These are phyloP conservation scores for Corythoichthys haematopterus DNA, from an alignment of 2,113 vertebrate genomes.

Conservation along the genomic window DNA sequence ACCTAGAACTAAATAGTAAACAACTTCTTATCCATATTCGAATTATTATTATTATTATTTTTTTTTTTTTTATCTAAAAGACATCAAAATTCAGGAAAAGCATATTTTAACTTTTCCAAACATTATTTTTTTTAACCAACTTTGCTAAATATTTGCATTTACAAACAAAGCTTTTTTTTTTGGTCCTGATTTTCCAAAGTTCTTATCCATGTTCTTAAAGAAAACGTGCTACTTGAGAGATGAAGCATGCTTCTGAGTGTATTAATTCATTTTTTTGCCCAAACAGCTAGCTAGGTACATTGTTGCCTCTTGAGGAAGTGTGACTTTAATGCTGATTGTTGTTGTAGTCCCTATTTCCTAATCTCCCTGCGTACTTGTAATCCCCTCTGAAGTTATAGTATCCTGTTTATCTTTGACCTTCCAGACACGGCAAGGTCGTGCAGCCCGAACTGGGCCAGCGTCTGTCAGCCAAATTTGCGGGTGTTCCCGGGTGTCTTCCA, in stretches of 20 bases:
- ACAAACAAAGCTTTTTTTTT: no score
- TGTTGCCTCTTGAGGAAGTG: constrained; percentile 35
- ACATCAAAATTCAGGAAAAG: no score
- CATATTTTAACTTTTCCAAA: no score
- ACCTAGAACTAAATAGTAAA: no score
- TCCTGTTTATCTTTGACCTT: constrained; percentile 50
- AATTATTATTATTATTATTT: no score
- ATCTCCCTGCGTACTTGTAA: constrained; percentile 64
- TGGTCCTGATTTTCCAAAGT: no score
- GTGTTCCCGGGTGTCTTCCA: constrained; percentile 58
- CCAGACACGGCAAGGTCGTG: constrained; percentile 44
- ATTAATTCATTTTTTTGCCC: not conserved
- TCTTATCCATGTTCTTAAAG: no score
- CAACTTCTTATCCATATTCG: no score
- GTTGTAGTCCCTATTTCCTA: constrained; percentile 48
- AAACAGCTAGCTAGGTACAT: not conserved
- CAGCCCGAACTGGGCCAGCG: constrained; percentile 39
- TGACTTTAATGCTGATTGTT: constrained; percentile 53
- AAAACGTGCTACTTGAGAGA: not conserved
- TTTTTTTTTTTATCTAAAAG: no score
- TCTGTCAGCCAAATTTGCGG: constrained; percentile 50
- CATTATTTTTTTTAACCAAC: no score
- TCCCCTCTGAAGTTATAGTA: constrained; percentile 50
- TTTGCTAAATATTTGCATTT: no score
- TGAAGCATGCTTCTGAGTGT: not conserved